Evolutionary conservation across 92 coral and sea anemone genomes (phyloP), one percentile per base, ranked within the genome.

Genomic region (Parazoanthus atlanticus): DNA sequence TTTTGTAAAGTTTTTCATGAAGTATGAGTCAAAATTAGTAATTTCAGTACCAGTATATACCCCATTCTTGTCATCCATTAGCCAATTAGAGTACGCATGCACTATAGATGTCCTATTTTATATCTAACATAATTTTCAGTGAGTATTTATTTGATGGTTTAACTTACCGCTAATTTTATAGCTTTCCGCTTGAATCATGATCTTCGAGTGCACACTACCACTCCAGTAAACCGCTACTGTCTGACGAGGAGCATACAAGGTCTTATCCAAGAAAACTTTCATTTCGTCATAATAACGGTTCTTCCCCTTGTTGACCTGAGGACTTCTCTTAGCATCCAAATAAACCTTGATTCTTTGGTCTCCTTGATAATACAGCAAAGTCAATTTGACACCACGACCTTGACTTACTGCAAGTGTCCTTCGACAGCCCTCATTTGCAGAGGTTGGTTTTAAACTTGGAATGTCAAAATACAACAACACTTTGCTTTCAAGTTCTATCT

Each of bases 381-480:
- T 85, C 23, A 93, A 43, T 46, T 90, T 92, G 26, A 93, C 76
- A 2, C 92, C 96, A 33, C 75, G 86, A 15, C 85, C 94, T 10
- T 88, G 46, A 17, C 86, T 26, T 8, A 88, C 96, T 21, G 28
- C 54, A 71, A 93, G 33, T 1, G 85, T 83, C 69, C 83, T 89
- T 26, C 75, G 84, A 41, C 95, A 93, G 33, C 28, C 52, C 28
- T n/a, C 65, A 21, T 67, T 0, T 28, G 88, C 88, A 75, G 72
- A 54, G 8, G 85, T 80, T 0, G 34, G 72, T 81, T 58, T 54
- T 6, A 90, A 38, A 17, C 33, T 85, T 7, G 86, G 84, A 26
- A 91, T 33, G 34, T 83, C 90, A 46, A 91, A 93, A 61, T 86
- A 89, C 30, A 93, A 38, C 33, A 86, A 85, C 1, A 64, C 43